phyloP scores from a whole-genome alignment of 2,797 vertebrate genomes.

The Eurystomus glaucurus region DNA sequence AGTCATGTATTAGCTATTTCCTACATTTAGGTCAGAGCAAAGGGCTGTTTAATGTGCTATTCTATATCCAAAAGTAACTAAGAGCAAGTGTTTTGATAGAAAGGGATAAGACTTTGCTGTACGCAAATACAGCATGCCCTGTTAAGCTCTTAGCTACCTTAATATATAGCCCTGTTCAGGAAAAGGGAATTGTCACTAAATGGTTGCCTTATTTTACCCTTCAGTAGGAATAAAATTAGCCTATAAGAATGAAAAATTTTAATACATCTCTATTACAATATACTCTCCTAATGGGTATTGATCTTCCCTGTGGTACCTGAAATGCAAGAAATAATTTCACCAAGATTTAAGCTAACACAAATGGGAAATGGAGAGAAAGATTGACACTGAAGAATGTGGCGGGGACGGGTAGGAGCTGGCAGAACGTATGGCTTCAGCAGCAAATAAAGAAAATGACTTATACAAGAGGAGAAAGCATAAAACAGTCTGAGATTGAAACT shows the following conservation, averaged over 20 bases:
- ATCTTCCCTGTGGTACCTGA: constrained; percentile 50
- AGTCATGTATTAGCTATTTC: neutral
- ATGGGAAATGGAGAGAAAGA: constrained; percentile 15
- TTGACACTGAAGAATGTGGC: neutral
- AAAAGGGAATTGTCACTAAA: constrained; percentile 41
- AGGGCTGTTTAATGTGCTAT: neutral
- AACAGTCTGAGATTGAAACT: neutral
- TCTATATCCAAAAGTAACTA: constrained; percentile 14
- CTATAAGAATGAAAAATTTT: constrained; percentile 56
- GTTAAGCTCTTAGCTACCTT: constrained; percentile 16
- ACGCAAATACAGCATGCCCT: neutral
- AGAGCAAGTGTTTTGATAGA: neutral
- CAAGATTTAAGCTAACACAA: constrained; percentile 3
- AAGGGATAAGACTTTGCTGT: neutral
- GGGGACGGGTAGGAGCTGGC: neutral
- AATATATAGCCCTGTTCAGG: constrained; percentile 28
- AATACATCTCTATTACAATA: constrained; percentile 48
- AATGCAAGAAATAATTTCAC: constrained; percentile 43
- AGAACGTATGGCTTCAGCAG: neutral
- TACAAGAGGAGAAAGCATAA: neutral
- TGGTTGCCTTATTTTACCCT: constrained; percentile 61
- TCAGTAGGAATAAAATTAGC: constrained; percentile 52
- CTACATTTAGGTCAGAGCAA: neutral
- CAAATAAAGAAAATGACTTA: neutral
- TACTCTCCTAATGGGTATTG: constrained; percentile 50